Evolutionary conservation across 1,140 invertebrate genomes (phyloP).

Genomic region (Bombus cullumanus): DNA sequence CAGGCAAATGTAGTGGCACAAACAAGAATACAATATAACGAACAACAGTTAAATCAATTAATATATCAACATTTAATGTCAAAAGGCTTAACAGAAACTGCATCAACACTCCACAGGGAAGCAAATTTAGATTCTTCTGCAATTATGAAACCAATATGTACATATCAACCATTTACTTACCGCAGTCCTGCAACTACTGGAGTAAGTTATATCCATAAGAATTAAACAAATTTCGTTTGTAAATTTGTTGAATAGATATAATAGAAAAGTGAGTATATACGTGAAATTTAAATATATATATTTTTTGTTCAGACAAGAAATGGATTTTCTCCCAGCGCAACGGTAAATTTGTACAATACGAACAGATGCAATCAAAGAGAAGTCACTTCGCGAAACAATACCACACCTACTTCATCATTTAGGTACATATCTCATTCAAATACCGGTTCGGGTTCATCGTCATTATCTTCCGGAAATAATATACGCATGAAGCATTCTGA

Average conservation of each 20-base stretch:
- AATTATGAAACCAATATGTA: slow-evolving; percentile 80
- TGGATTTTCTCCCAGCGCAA: slow-evolving; percentile 78
- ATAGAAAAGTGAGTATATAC: neutral
- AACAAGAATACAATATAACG: slow-evolving; percentile 96
- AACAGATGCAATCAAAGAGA: slow-evolving; percentile 72
- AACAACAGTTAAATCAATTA: slow-evolving; percentile 95
- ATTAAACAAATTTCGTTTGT: neutral
- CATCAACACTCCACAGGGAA: slow-evolving; percentile 89
- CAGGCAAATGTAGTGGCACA: slow-evolving; percentile 97
- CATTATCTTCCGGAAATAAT: slow-evolving; percentile 67
- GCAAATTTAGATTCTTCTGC: slow-evolving; percentile 84
- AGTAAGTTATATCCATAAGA: slow-evolving; percentile 66
- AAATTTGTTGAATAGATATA: neutral
- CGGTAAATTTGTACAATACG: slow-evolving; percentile 79
- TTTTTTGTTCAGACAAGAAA: slow-evolving; percentile 67
- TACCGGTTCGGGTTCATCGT: slow-evolving; percentile 59
- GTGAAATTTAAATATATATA: slow-evolving; percentile 8
- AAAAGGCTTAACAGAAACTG: slow-evolving; percentile 90
- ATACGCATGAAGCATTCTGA: slow-evolving; percentile 77
- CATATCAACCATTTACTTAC: slow-evolving; percentile 85
- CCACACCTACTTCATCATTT: slow-evolving; percentile 76
- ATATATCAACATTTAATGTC: slow-evolving; percentile 94
- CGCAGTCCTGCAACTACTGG: slow-evolving; percentile 78
- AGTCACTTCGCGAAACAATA: slow-evolving; percentile 64
- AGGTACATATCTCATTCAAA: slow-evolving; percentile 75